These are phyloP conservation scores for Lithophane semibrunnea DNA, from an alignment of 2,888 invertebrate species.

Conservation along the genomic window DNA sequence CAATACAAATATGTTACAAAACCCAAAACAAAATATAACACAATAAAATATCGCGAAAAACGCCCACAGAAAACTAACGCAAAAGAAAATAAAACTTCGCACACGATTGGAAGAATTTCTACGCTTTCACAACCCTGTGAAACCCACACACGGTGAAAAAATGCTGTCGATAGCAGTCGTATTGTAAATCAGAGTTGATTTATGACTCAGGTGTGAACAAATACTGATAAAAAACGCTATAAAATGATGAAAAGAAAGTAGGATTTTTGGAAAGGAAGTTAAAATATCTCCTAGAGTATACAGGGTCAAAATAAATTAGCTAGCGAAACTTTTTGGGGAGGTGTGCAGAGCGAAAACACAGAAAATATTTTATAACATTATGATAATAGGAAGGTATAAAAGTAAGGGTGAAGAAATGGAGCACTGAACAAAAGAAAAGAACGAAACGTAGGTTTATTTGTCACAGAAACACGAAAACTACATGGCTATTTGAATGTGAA, in stretches of 20 bases:
- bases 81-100: conserved; percentile 27
- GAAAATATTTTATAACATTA: no score
- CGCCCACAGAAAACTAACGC: conserved; percentile 12
- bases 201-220: conserved; percentile 35
- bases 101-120: background rate
- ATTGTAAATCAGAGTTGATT: conserved; percentile 49
- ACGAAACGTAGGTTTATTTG: no score
- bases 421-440: no score
- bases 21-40: background rate
- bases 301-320: no score
- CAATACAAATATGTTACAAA: no score
- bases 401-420: no score
- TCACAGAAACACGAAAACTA: no score
- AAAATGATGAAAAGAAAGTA: background rate
- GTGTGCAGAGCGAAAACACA: no score
- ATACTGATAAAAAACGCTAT: conserved; percentile 44
- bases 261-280: background rate
- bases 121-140: conserved; percentile 13
- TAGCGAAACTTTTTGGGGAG: no score
- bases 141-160: conserved; percentile 7
- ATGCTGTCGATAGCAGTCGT: conserved; percentile 37
- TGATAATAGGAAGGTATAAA: no score
- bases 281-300: no score
- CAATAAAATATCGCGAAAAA: conserved; percentile 4
- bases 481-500: no score